phyloP scores from a whole-genome alignment of 1,140 invertebrate genomes.

The Brachionus asplanchnoidis region DNA sequence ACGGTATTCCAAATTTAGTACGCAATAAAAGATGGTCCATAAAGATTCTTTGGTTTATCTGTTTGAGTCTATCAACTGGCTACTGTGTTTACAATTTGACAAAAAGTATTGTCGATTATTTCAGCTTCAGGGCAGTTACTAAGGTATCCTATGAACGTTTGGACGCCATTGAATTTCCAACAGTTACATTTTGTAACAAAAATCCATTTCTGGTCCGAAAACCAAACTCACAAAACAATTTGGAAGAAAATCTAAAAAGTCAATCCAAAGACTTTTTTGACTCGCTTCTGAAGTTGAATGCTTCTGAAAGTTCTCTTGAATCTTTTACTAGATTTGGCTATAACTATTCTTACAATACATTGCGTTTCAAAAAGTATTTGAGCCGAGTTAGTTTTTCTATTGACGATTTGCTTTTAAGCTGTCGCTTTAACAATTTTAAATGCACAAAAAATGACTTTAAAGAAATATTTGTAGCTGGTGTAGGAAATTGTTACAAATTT shows the following conservation, averaged over 20 bases:
- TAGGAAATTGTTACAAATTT: neutral
- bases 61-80: neutral
- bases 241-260: neutral
- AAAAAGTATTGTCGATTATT: neutral
- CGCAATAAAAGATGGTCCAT: neutral
- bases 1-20: neutral
- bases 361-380: neutral
- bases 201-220: neutral
- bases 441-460: neutral
- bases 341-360: neutral
- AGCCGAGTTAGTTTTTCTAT: neutral
- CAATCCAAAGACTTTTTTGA: neutral
- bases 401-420: neutral
- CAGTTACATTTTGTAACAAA: slow-evolving; percentile 31
- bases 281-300: neutral
- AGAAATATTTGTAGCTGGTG: neutral
- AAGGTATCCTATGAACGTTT: neutral
- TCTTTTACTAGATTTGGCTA: neutral
- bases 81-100: neutral
- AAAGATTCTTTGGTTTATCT: neutral
- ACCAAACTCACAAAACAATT: neutral
- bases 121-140: neutral
- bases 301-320: neutral
- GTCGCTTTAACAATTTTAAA: neutral
- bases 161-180: neutral